Evolutionary conservation across 2,797 vertebrate genomes (phyloP), one percentile per base, ranked within the genome.

Genomic region (Mus spretus): DNA sequence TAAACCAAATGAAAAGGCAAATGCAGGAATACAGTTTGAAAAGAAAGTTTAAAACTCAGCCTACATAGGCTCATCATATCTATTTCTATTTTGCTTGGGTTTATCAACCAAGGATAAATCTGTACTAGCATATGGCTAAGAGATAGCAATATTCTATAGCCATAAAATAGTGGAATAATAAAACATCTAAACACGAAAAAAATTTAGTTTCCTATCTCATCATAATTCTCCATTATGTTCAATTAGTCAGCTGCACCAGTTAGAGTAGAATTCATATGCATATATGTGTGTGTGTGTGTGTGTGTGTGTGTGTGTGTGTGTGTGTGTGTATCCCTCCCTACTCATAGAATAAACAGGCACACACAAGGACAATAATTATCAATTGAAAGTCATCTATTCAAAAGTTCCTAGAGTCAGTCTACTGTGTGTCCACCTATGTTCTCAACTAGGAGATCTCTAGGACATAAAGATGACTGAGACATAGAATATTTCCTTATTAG

Each of bases 1-100:
- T 82, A 97, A 84, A 70, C 88, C 80, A 90, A 96, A 94, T 95
- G 89, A 94, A 96, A 97, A 93, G 74, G 59, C 70, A 92, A 93
- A 96, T 90, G 57, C 4, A 89, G 85, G 28, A 55, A 75, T 92
- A 44, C 74, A 31, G 89, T 93, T 97, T 87, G 82, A 59, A 89
- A 88, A 63, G 11, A 88, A 96, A 88, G 14, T 63, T 90, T 83
- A 63, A 85, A 93, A 44, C 9, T 34, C 40, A 95, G n/a, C 11
- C 26, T 81, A 34, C 8, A 19, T 2, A 86, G 47, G 50, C 40
- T 22, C 40, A 79, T 26, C 3, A 3, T 55, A 61, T 44, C 17
- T 90, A 84, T 37, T 94, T 90, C 40, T 86, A 8, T 10, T 67
- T 94, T 79, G 11, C 61, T 93, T 67, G 13, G 19, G 12, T 79